Base-by-base conservation (phyloP, 2,797 vertebrate genomes). In the Hipposideros larvatus region DNA sequence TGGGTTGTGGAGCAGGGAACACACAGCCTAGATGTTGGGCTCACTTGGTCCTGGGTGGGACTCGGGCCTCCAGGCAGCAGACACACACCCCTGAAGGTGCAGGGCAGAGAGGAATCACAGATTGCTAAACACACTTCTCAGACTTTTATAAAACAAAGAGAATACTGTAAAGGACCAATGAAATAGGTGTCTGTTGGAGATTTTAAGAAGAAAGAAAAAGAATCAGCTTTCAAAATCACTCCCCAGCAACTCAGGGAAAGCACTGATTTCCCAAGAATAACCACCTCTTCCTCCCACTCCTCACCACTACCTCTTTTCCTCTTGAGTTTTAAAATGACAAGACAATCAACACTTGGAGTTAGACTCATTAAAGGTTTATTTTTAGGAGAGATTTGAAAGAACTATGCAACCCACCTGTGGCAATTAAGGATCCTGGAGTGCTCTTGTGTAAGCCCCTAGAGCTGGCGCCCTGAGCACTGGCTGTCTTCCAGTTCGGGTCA, bases 371-470 rank as follows among this genome's bases (percentile, higher is more conserved):
- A 78, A 55, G 19, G 48, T 43, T 94, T 97, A 90, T 94, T 97
- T 97, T 97, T 74, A 91, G 94, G 87, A 84, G 79, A 74, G 46
- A 22, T 90, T 94, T 93, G 31, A 84, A 59, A 89, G 93, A 96
- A 73, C 77, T 68, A 2, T 63, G 65, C 31, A 41, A 51, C 34
- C 65, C 96, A 91, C 89, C 89, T 80, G 80, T 91, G 94, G 77
- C 83, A 80, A 78, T 86, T 22, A 90, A 57, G 90, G 75, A 79
- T 85, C 80, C 68, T 70, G 46, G 80, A 91, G 71, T 22, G 73
- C 51, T 68, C 61, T 77, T 37, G 68, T 9, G 14, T 26, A 31
- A 71, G 75, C 65, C 57, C 16, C 2, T 28, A 7, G 78, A 41
- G 28, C 75, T 55, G 79, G 89, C 93, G 68, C 79, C 65, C 85